Conservation (phyloP, 2,113 vertebrate genomes). For the Agapornis roseicollis region DNA sequence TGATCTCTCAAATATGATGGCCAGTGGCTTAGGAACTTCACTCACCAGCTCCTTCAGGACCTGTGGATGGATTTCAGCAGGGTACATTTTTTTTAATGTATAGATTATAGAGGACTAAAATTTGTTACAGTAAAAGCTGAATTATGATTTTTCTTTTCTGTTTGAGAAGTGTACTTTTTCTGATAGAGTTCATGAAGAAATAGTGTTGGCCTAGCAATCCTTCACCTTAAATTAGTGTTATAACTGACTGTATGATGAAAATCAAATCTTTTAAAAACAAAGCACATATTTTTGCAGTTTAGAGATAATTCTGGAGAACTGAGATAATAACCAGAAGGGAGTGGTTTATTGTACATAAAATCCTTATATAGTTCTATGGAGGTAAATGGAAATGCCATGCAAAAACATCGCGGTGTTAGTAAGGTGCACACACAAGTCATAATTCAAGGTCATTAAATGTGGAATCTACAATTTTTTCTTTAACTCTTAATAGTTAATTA, state of each 20-base stretch:
- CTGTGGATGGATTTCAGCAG: too few species aligned
- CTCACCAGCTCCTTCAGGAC: too few species aligned
- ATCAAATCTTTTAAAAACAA: neutral
- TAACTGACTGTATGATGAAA: neutral
- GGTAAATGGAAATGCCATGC: neutral
- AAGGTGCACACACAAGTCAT: neutral
- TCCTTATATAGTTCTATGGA: neutral
- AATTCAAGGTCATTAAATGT: neutral
- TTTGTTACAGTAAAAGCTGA: neutral
- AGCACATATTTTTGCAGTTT: neutral
- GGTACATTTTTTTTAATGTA: neutral
- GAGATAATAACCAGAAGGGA: neutral
- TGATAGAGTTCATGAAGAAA: neutral
- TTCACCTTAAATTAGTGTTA: neutral
- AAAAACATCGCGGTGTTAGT: neutral
- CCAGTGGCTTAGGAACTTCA: too few species aligned
- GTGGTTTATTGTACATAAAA: neutral
- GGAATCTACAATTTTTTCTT: neutral
- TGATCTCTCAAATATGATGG: too few species aligned
- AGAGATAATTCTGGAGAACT: neutral
- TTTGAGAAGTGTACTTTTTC: neutral
- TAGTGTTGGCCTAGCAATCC: neutral
- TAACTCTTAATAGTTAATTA: neutral
- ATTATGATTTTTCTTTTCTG: neutral
- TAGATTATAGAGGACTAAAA: neutral